phyloP scores from a whole-genome alignment of 2,888 invertebrate genomes.

The Perdita meconis region DNA sequence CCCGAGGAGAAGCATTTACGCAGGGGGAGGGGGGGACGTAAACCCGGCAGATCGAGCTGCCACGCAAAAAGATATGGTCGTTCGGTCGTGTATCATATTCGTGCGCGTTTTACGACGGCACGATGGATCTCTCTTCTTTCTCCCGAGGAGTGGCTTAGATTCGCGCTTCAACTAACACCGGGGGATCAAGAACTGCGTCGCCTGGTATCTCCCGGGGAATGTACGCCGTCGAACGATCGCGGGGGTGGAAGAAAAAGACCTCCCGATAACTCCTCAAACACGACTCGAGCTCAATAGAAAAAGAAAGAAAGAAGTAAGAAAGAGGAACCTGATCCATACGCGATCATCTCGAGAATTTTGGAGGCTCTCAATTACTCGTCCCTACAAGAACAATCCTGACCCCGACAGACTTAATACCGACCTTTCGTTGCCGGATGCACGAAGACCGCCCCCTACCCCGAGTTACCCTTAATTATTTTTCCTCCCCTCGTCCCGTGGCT shows the following conservation, averaged over 20 bases:
- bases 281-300: slow-evolving; percentile 22
- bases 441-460: slow-evolving; percentile 14
- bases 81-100: slow-evolving; percentile 52
- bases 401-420: too few species aligned
- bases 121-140: slow-evolving; percentile 34
- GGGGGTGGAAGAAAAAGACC: neutral
- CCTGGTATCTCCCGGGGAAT: slow-evolving; percentile 22
- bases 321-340: too few species aligned
- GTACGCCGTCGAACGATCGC: slow-evolving; percentile 3
- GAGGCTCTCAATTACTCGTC: slow-evolving; percentile 21
- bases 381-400: slow-evolving; percentile 32
- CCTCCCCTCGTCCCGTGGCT: slow-evolving; percentile 1
- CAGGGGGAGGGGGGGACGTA: slow-evolving; percentile 51
- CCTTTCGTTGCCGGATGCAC: slow-evolving; percentile 37
- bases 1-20: slow-evolving; percentile 36
- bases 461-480: slow-evolving; percentile 66
- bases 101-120: slow-evolving; percentile 48
- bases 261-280: slow-evolving; percentile 31
- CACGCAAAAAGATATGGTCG: slow-evolving; percentile 52
- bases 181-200: neutral
- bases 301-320: neutral
- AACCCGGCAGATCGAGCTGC: slow-evolving; percentile 63
- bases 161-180: slow-evolving; percentile 27
- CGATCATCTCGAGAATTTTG: neutral
- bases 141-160: slow-evolving; percentile 23